Conservation (phyloP, 2,888 invertebrate genomes). For the Nebria salina region DNA sequence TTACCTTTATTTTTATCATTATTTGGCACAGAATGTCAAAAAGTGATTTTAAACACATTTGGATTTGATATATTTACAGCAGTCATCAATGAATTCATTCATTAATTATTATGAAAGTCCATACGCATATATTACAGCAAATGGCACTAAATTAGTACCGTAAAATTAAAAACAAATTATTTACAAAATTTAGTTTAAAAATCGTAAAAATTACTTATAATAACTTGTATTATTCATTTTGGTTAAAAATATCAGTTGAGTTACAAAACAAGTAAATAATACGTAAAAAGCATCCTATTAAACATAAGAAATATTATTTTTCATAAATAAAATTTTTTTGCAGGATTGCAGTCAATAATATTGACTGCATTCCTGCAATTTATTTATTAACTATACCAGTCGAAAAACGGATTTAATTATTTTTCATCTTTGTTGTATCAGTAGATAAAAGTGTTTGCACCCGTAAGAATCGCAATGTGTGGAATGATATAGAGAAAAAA, state of each 20-base stretch:
- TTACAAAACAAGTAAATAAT: background rate
- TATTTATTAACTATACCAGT: too few species aligned
- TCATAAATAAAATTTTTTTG: too few species aligned
- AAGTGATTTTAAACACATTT: slow-evolving; percentile 27
- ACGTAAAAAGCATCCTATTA: background rate
- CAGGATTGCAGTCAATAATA: too few species aligned
- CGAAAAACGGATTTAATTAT: too few species aligned
- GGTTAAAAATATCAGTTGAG: background rate
- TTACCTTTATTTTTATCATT: slow-evolving; percentile 16
- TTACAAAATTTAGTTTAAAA: background rate
- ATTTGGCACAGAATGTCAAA: slow-evolving; percentile 41
- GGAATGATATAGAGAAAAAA: slow-evolving; percentile 42
- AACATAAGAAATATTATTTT: background rate
- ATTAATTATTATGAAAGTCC: slow-evolving; percentile 33
- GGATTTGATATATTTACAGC: slow-evolving; percentile 38
- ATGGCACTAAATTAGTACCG: slow-evolving; percentile 43
- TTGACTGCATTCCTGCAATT: too few species aligned
- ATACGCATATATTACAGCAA: slow-evolving; percentile 36
- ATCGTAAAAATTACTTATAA: background rate
- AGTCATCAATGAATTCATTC: slow-evolving; percentile 30
- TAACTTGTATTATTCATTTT: background rate
- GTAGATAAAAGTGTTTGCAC: slow-evolving; percentile 15
- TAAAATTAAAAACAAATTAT: background rate
- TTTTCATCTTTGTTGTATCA: background rate
- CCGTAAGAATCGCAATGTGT: slow-evolving; percentile 21